These are phyloP conservation scores for Dendronephthya gigantea DNA, from an alignment of 64 coral and sea anemone species.

Conservation along the genomic window DNA sequence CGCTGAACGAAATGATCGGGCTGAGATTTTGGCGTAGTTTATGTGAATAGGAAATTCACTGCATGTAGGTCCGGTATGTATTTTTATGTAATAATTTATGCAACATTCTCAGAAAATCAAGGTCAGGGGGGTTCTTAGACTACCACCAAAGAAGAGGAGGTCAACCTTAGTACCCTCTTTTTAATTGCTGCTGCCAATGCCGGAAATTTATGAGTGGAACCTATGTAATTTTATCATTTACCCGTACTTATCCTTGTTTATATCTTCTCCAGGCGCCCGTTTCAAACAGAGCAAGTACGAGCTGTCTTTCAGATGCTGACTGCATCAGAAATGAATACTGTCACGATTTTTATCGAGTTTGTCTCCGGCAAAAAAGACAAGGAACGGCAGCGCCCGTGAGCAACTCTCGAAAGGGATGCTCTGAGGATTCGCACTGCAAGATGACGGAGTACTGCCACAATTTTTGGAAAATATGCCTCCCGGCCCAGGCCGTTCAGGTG, in stretches of 20 bases:
- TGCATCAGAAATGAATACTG: conserved; percentile 41
- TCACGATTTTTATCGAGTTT: neutral
- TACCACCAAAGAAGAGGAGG: no score
- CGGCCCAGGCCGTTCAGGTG: neutral
- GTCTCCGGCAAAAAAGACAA: neutral
- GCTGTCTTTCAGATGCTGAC: neutral
- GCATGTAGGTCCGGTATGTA: no score
- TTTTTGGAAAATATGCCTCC: conserved; percentile 35
- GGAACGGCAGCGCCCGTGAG: conserved; percentile 21
- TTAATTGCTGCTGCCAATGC: no score
- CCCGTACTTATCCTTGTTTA: no score
- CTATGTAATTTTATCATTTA: neutral
- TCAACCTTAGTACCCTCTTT: no score
- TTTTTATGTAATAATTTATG: no score
- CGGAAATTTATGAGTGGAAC: no score
- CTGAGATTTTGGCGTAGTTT: neutral
- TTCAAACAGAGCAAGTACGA: neutral
- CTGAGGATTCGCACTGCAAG: neutral
- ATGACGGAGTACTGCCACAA: conserved; percentile 37
- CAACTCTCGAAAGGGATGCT: conserved; percentile 14
- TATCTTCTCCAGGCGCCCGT: neutral
- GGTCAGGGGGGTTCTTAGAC: no score
- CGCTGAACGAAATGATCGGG: neutral
- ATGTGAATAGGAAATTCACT: neutral
- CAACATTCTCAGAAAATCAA: no score